Evolutionary conservation across 2,797 vertebrate species (phyloP), one percentile per base, ranked within the genome.

Genomic region (Alfaro cultratus): DNA sequence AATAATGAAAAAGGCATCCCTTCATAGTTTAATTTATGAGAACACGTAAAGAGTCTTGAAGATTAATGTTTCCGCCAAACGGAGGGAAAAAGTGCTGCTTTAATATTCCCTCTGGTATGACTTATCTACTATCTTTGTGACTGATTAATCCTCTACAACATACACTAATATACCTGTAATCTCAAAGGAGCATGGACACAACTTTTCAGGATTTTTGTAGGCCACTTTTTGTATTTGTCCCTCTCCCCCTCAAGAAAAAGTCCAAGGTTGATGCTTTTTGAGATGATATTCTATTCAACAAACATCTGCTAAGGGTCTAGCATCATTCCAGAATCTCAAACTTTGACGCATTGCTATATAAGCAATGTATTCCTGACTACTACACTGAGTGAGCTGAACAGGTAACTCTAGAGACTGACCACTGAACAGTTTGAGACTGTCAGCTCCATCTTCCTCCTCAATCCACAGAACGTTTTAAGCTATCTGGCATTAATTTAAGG

Each of bases 401-500:
- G 75, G 83, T 57, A 73, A 86, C 83, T 89, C 86, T 80, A 76
- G 83, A 74, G 64, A 87, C 47, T 77, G 86, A 86, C 77, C 77
- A n/a, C 0, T 73, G 74, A 87, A 79, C 75, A 81, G 77, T 80
- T 79, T 82, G 76, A 84, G 85, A 80, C 76, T 71, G 74, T 53
- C 73, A 80, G 82, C 83, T 85, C 82, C 71, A 79, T 72, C 57
- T 78, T 89, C 80, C 74, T 87, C 78, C 81, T 78, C 84, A 31
- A n/a, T 43, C 31, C n/a, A 62, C 34, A 75, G 71, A 77, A 79
- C 11, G 51, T 75, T 86, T 88, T 47, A 75, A 87, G 80, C 87
- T 89, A 74, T 84, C 80, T 83, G 85, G 77, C 84, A 72, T 88
- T 88, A 83, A 85, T 85, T 89, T 83, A 88, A 90, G 84, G 88